Conservation (phyloP, 1,140 invertebrate genomes). For the Anoplophora glabripennis region DNA sequence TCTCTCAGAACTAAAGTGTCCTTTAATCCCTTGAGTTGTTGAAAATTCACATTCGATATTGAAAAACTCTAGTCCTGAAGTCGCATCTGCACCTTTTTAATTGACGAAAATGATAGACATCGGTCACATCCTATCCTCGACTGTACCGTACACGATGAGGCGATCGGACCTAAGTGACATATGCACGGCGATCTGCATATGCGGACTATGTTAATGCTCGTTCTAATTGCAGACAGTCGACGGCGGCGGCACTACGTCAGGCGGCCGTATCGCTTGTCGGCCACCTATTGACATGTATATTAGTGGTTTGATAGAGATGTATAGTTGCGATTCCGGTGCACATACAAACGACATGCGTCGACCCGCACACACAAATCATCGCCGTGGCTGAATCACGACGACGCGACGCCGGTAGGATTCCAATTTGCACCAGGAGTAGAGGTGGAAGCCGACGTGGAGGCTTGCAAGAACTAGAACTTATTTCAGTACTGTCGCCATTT, state of each 20-base stretch:
- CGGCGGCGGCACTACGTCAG: conserved; percentile 30
- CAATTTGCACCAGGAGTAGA: too few species aligned
- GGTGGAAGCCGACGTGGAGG: too few species aligned
- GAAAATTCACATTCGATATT: too few species aligned
- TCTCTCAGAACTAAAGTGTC: too few species aligned
- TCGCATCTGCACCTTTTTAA: too few species aligned
- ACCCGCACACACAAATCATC: conserved; percentile 9
- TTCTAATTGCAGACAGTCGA: conserved; percentile 41
- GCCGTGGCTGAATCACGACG: neutral
- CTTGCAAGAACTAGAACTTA: too few species aligned
- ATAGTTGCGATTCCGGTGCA: conserved; percentile 10
- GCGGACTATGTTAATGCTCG: conserved; percentile 38
- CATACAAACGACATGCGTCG: conserved; percentile 14
- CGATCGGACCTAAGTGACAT: conserved; percentile 27
- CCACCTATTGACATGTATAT: conserved; percentile 41
- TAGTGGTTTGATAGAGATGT: conserved; percentile 32
- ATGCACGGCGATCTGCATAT: conserved; percentile 35
- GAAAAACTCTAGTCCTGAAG: too few species aligned
- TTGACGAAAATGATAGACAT: too few species aligned
- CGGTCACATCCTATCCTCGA: neutral
- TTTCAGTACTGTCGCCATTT: too few species aligned
- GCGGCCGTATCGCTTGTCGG: conserved; percentile 31
- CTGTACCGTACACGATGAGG: conserved; percentile 1
- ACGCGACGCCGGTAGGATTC: too few species aligned
- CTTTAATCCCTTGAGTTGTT: too few species aligned